A percentile compares a stretch with the other conserved stretches of the same genome.
Conservation (phyloP, 2,888 invertebrate species). For the Hypolimnas misippus region DNA sequence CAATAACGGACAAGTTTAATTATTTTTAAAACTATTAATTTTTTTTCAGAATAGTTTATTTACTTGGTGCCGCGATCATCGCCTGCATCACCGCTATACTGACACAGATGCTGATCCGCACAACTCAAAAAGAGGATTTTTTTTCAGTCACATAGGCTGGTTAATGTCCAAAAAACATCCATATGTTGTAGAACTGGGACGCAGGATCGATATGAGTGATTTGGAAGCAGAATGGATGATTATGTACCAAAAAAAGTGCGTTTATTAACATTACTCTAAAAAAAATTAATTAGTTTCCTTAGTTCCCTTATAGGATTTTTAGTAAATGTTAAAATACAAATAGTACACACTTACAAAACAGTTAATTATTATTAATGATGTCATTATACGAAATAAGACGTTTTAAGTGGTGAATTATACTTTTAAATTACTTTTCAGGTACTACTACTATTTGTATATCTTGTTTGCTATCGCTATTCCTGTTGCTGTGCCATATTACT, state of each 20-base stretch:
- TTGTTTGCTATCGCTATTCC: conserved; percentile 86
- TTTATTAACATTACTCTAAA: neutral
- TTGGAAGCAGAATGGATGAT: conserved; percentile 88
- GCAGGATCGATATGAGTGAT: conserved; percentile 89
- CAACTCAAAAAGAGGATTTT: conserved; percentile 91
- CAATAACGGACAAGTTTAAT: too few relatives aligned
- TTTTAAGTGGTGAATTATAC: too few relatives aligned
- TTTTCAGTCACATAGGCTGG: conserved; percentile 95
- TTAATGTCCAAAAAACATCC: conserved; percentile 91
- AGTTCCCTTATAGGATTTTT: too few relatives aligned
- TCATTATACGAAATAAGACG: too few relatives aligned
- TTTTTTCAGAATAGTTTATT: conserved; percentile 87
- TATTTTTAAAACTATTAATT: too few relatives aligned
- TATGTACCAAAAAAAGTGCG: conserved; percentile 90
- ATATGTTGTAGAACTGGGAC: conserved; percentile 87
- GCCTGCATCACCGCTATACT: conserved; percentile 90
- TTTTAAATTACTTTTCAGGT: conserved; percentile 79
- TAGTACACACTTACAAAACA: too few relatives aligned
- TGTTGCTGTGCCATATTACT: conserved; percentile 85
- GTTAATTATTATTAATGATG: too few relatives aligned
- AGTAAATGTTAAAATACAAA: too few relatives aligned
- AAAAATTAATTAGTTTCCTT: too few relatives aligned
- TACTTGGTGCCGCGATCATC: conserved; percentile 92
- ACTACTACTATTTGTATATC: conserved; percentile 85
- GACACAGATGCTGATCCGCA: conserved; percentile 90